Conservation (phyloP, 2,888 invertebrate species). For the Neoitamus cyanurus region DNA sequence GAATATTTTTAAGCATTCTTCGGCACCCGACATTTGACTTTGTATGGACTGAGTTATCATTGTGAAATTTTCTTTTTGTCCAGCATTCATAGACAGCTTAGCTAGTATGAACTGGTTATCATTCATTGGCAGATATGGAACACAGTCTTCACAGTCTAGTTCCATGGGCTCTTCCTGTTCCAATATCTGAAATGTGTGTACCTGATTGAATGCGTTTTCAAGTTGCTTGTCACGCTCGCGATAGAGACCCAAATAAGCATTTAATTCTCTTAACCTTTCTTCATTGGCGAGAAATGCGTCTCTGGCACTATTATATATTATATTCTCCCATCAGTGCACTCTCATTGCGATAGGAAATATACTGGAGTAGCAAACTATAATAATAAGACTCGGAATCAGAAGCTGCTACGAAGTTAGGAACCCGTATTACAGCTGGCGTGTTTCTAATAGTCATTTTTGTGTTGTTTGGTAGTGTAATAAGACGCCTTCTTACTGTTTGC, state of each 20-base stretch:
- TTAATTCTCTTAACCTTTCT: too few species aligned
- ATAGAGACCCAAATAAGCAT: not conserved
- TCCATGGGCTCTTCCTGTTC: not conserved
- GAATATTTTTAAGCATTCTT: too few species aligned
- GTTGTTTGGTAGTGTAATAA: too few species aligned
- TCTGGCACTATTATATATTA: not conserved
- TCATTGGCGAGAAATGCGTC: not conserved
- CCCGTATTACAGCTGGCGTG: constrained; percentile 47
- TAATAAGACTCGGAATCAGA: constrained; percentile 57
- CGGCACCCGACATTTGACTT: too few species aligned
- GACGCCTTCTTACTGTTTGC: too few species aligned
- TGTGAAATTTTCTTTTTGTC: not conserved
- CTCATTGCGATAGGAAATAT: not conserved
- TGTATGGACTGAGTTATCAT: too few species aligned
- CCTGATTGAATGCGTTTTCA: not conserved
- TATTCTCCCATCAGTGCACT: not conserved
- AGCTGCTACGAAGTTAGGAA: constrained; percentile 55
- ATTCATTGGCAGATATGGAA: not conserved
- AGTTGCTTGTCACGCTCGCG: not conserved
- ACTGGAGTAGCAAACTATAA: constrained; percentile 56
- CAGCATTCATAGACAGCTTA: not conserved
- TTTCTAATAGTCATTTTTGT: constrained; percentile 52
- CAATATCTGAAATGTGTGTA: not conserved
- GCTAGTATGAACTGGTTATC: not conserved
- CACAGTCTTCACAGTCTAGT: not conserved